Percentiles rank a stretch among this genome's conserved stretches.
Evolutionary conservation across 2,888 invertebrate genomes (phyloP).

Genomic region (Muscina levida): DNA sequence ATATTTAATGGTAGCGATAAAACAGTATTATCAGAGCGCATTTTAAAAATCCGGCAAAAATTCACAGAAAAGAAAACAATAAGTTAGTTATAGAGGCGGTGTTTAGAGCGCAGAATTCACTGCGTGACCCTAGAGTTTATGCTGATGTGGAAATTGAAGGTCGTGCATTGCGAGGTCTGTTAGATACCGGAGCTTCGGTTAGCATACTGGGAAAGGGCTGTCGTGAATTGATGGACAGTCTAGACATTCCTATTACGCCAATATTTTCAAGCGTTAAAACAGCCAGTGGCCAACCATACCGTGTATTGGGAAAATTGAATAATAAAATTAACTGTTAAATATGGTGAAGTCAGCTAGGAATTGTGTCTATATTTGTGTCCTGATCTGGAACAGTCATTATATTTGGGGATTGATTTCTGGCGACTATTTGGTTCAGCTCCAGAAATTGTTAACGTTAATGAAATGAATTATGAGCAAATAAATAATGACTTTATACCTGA

Average conservation of each 20-base stretch:
- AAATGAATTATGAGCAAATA: background rate
- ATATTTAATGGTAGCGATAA: background rate
- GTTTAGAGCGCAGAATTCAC: background rate
- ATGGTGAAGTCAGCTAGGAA: constrained; percentile 29
- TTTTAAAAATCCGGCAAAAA: constrained; percentile 10
- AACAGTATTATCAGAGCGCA: background rate
- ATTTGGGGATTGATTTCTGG: constrained; percentile 43
- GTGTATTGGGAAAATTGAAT: constrained; percentile 43
- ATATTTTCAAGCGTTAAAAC: constrained; percentile 21
- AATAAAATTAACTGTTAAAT: constrained; percentile 9
- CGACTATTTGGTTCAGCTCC: background rate
- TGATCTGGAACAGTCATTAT: too few relatives aligned
- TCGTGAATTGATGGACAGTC: constrained; percentile 5
- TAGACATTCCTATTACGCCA: background rate
- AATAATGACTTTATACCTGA: background rate
- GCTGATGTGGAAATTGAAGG: background rate
- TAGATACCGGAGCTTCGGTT: constrained; percentile 30
- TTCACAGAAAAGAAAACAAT: background rate
- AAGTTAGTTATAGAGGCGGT: too few relatives aligned
- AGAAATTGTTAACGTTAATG: background rate
- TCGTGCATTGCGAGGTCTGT: background rate
- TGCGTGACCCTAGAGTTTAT: constrained; percentile 2
- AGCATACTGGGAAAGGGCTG: constrained; percentile 34
- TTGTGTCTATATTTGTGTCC: constrained; percentile 33
- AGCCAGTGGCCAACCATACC: constrained; percentile 26